phyloP scores from a whole-genome alignment of 2,797 vertebrate species.

The Hozukius guyotensis region DNA sequence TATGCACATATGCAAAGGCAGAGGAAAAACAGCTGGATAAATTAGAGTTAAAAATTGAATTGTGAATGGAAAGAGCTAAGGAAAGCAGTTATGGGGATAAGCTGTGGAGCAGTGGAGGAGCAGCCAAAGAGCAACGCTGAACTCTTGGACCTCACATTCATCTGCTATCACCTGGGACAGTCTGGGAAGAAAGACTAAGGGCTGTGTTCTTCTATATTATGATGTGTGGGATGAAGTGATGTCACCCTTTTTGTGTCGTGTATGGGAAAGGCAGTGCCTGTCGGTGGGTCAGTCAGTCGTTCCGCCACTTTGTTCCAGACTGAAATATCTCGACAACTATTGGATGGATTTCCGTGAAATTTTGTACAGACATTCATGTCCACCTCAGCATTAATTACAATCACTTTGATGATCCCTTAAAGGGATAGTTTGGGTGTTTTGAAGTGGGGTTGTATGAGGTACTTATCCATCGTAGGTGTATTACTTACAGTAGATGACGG shows the following conservation, averaged over 20 bases:
- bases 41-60: constrained; percentile 58
- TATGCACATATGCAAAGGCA: constrained; percentile 11
- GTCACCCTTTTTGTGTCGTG: neutral
- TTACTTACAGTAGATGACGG: too few species aligned
- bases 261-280: neutral
- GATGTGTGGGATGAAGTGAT: neutral
- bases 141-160: constrained; percentile 30
- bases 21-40: constrained; percentile 22
- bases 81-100: constrained; percentile 26
- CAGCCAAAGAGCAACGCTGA: constrained; percentile 14
- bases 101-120: constrained; percentile 1
- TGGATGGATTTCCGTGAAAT: neutral
- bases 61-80: constrained; percentile 31
- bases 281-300: neutral
- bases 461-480: too few species aligned
- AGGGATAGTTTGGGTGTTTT: too few species aligned
- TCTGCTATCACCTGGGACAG: constrained; percentile 36
- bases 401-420: neutral
- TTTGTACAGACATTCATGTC: neutral
- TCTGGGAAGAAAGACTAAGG: neutral
- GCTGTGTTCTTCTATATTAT: neutral
- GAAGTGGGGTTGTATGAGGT: too few species aligned
- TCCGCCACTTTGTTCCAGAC: neutral
- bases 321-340: neutral
- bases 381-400: neutral